Conservation (phyloP, 1,140 invertebrate genomes). For the Drosophila athabasca region DNA sequence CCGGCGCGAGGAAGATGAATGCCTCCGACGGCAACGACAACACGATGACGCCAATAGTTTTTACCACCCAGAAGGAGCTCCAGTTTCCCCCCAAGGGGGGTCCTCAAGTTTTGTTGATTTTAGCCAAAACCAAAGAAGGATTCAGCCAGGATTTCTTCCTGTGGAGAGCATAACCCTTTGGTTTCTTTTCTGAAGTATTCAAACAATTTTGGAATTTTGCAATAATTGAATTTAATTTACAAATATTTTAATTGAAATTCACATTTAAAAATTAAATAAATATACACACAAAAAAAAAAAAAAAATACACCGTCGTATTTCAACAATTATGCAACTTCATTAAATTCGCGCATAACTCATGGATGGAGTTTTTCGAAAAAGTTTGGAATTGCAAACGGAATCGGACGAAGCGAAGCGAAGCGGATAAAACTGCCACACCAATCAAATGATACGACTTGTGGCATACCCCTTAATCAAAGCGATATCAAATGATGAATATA, state of each 20-base stretch:
- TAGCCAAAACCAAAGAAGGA: constrained; percentile 7
- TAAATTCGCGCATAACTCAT: constrained; percentile 64
- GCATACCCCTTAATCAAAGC: not conserved
- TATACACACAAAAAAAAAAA: not conserved
- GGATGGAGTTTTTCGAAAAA: constrained; percentile 44
- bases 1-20: constrained; percentile 82
- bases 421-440: constrained; percentile 4
- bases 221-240: not conserved
- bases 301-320: constrained; percentile 33
- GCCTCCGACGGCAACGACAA: constrained; percentile 74
- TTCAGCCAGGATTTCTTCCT: constrained; percentile 9
- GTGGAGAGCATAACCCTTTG: constrained; percentile 26
- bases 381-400: constrained; percentile 46
- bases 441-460: constrained; percentile 3
- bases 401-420: constrained; percentile 37
- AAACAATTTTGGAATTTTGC: constrained; percentile 38
- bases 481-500: no score
- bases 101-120: constrained; percentile 38
- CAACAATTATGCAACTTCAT: constrained; percentile 71
- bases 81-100: constrained; percentile 32
- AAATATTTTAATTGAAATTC: constrained; percentile 7
- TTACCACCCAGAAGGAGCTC: constrained; percentile 27
- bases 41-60: constrained; percentile 78
- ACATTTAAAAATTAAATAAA: constrained; percentile 31
- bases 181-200: constrained; percentile 12